phyloP scores from a whole-genome alignment of 1,140 invertebrate species.

The Polypedilum vanderplanki region DNA sequence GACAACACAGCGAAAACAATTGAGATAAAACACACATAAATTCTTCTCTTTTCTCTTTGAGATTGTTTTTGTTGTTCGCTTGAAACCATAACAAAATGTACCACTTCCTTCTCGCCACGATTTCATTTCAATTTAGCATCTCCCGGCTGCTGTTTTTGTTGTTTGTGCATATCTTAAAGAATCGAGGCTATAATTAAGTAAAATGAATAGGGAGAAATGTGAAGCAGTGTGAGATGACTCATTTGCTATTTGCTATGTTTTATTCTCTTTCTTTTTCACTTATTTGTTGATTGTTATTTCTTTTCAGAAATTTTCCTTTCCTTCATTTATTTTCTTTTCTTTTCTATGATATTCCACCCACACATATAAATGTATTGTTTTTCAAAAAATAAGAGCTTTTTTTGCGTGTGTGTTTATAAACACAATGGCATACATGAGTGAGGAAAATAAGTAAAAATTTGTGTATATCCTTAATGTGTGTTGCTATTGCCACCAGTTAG shows the following conservation, averaged over 20 bases:
- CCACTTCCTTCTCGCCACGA: neutral
- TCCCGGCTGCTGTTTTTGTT: neutral
- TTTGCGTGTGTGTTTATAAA: neutral
- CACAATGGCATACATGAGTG: neutral
- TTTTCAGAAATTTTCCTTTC: neutral
- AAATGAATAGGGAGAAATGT: neutral
- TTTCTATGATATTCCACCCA: neutral
- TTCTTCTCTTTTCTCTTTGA: neutral
- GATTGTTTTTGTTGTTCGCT: slow-evolving; percentile 15
- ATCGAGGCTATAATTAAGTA: slow-evolving; percentile 21
- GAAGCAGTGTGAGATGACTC: neutral
- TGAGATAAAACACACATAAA: slow-evolving; percentile 28
- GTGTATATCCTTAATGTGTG: neutral
- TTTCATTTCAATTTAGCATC: slow-evolving; percentile 24
- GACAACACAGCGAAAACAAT: neutral
- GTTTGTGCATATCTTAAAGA: neutral
- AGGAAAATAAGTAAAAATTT: slow-evolving; percentile 10
- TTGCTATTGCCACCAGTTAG: neutral
- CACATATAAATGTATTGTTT: neutral
- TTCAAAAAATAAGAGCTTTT: neutral
- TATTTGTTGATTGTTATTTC: slow-evolving; percentile 6
- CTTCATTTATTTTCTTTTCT: neutral
- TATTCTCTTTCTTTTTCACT: neutral
- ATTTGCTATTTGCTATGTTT: neutral
- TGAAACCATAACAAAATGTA: slow-evolving; percentile 18